phyloP scores from a whole-genome alignment of 2,888 invertebrate genomes.

The Alsophila aescularia region DNA sequence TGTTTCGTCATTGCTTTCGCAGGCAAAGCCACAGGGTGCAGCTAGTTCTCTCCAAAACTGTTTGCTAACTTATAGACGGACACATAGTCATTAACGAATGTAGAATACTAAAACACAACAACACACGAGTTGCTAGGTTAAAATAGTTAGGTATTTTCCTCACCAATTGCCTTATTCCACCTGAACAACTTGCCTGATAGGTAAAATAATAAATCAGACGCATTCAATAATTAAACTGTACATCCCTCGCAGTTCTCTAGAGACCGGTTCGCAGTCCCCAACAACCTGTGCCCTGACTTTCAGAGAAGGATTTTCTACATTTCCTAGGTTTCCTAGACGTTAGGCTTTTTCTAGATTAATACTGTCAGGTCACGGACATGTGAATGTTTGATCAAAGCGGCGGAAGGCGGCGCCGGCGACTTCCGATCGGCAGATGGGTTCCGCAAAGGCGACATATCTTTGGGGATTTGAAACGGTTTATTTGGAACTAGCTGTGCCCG shows the following conservation, averaged over 20 bases:
- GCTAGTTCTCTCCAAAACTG: too few species aligned
- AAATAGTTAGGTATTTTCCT: neutral
- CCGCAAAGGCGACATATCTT: neutral
- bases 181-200: neutral
- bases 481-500: too few species aligned
- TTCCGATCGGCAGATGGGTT: conserved; percentile 3
- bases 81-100: neutral
- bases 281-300: conserved; percentile 9
- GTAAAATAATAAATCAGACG: conserved; percentile 16
- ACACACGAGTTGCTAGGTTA: neutral
- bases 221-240: conserved; percentile 18
- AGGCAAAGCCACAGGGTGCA: too few species aligned
- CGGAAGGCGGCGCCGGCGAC: neutral
- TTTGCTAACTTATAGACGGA: neutral
- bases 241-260: neutral
- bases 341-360: conserved; percentile 8
- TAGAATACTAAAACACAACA: neutral
- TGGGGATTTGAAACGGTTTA: neutral
- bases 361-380: conserved; percentile 2
- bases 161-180: neutral
- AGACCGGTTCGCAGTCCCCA: neutral
- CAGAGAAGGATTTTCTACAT: neutral
- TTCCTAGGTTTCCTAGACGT: neutral
- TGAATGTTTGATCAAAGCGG: conserved; percentile 19
- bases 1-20: too few species aligned